Evolutionary conservation across 2,888 invertebrate genomes (phyloP), one percentile per base, ranked within the genome.

Genomic region (Osmoderma eremita): DNA sequence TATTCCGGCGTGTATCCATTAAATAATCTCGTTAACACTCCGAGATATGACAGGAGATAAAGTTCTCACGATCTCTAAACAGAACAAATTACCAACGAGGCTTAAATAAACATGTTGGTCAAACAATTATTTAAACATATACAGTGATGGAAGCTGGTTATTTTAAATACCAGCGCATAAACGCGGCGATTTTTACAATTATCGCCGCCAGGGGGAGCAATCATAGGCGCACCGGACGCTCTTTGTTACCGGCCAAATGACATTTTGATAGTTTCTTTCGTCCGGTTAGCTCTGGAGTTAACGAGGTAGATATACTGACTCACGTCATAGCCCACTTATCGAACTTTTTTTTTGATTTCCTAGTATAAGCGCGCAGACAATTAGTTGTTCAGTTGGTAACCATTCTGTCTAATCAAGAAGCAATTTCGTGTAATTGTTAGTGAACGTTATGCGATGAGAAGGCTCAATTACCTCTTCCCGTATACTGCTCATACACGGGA

Each of bases 341-440:
- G 68, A 71, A 71, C 69, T 73, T 71, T 75, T 75, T 74, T 71
- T 74, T 75, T 71, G 72, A 71, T 74, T 75, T 30, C 30, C 30
- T 61, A 24, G 45, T 15, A 30, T 30, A 42, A 18, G 24, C 38
- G 10, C 45, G 45, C n/a, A 61, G 58, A 45, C 45, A 61, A 61
- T 61, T 61, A 61, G 64, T 64, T 39, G 53, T 22, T 64, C 53
- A 64, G 22, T 51, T 78, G 78, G 45, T 45, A 61, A 42, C 58
- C 30, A 61, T 45, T 30, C 15, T 13, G 17, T 30, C 45, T 45
- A 61, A 61, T 61, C 58, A 61, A 45, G 58, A 61, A 17, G 36
- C 42, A 61, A 61, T 61, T 61, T 61, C 58, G 30, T 30, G 18
- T 42, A 61, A 61, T 61, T 61, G 58, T 30, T 24, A n/a, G 24